phyloP scores from a whole-genome alignment of 2,797 vertebrate species.

The Leucoraja ocellata region DNA sequence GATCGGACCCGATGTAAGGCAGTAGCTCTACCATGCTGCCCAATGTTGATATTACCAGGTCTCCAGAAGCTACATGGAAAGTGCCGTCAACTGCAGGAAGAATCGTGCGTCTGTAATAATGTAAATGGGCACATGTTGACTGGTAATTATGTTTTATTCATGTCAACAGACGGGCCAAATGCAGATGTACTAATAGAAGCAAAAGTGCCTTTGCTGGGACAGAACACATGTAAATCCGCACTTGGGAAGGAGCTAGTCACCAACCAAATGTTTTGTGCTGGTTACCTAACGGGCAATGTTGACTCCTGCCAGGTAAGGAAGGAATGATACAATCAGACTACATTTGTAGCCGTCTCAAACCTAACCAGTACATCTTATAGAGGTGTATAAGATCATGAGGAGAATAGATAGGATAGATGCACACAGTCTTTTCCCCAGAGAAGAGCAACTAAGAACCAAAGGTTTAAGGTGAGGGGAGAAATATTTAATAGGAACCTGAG shows the following conservation, averaged over 20 bases:
- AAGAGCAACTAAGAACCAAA: too few species aligned
- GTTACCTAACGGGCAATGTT: slow-evolving; percentile 77
- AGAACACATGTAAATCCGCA: slow-evolving; percentile 70
- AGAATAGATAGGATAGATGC: too few species aligned
- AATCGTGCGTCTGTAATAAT: not conserved
- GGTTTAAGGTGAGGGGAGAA: too few species aligned
- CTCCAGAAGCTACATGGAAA: not conserved
- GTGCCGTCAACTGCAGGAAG: slow-evolving; percentile 7
- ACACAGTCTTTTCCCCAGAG: too few species aligned
- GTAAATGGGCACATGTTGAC: slow-evolving; percentile 6
- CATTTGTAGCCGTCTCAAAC: not conserved
- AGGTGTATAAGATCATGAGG: too few species aligned
- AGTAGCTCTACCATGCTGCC: too few species aligned
- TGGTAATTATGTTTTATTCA: slow-evolving; percentile 34
- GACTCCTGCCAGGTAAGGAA: slow-evolving; percentile 82
- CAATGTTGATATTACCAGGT: not conserved
- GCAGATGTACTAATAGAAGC: slow-evolving; percentile 86
- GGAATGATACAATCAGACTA: not conserved
- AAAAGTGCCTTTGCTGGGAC: slow-evolving; percentile 75
- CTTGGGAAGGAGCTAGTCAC: slow-evolving; percentile 79
- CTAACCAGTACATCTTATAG: not conserved
- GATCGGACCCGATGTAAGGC: too few species aligned
- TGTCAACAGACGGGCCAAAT: slow-evolving; percentile 69
- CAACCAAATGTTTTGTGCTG: slow-evolving; percentile 84
- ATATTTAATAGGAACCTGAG: too few species aligned